Conservation (phyloP, 2,888 invertebrate species). For the Oscheius sp. region DNA sequence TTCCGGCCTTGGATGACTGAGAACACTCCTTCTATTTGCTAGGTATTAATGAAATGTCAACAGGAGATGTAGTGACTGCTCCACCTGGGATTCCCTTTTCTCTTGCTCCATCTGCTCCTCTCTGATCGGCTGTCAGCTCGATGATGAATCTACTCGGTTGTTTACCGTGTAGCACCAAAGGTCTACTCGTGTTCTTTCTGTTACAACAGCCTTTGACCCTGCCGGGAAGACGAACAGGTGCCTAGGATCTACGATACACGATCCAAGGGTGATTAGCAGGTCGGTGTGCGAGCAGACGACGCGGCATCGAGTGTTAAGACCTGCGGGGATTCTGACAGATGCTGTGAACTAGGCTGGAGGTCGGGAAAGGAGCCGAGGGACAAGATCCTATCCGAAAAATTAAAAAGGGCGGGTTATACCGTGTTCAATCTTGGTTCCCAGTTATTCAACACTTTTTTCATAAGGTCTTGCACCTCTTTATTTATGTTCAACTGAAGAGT, state of each 20-base stretch:
- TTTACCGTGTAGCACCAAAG: slow-evolving; percentile 23
- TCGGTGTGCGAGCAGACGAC: not conserved
- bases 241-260: not conserved
- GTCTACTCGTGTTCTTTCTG: not conserved
- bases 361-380: not conserved
- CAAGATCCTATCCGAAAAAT: too few species aligned
- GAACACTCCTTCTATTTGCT: not conserved
- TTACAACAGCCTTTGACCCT: slow-evolving; percentile 18
- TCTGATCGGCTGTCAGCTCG: slow-evolving; percentile 20
- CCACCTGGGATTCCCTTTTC: not conserved
- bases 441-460: too few species aligned
- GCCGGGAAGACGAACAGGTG: slow-evolving; percentile 5
- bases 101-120: not conserved
- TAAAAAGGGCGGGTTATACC: too few species aligned
- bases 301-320: not conserved
- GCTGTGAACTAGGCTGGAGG: not conserved
- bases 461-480: too few species aligned
- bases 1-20: not conserved
- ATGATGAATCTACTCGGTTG: slow-evolving; percentile 24
- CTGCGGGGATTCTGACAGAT: not conserved
- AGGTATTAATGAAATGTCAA: not conserved
- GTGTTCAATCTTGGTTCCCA: too few species aligned
- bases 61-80: not conserved
- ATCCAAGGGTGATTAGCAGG: too few species aligned
- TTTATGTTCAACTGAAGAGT: too few species aligned